phyloP scores from a whole-genome alignment of 2,888 invertebrate species.

The Diogma glabrata region DNA sequence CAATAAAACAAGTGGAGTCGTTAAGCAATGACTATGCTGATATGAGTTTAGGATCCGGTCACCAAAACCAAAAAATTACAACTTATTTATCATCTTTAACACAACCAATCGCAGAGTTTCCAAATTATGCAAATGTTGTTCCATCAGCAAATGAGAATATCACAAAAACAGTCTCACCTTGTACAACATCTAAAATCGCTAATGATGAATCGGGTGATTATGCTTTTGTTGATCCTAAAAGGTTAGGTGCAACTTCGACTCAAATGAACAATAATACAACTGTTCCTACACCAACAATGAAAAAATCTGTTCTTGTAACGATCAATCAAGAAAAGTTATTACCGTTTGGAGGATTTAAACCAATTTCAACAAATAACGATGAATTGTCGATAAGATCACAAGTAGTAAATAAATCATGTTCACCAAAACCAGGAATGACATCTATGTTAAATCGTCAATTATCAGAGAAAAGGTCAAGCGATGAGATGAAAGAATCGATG shows the following conservation, averaged over 20 bases:
- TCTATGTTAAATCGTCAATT: conserved; percentile 25
- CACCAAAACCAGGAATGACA: conserved; percentile 17
- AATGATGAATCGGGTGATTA: conserved; percentile 35
- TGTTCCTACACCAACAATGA: conserved; percentile 1
- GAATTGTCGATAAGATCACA: conserved; percentile 11
- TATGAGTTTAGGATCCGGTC: conserved; percentile 20
- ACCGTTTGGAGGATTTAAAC: conserved; percentile 18
- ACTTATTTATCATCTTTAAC: not conserved
- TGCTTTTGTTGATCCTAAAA: conserved; percentile 37
- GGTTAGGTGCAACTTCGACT: conserved; percentile 1
- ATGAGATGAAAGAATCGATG: conserved; percentile 19
- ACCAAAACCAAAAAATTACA: not conserved
- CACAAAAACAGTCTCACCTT: conserved; percentile 5
- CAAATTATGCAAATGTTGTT: conserved; percentile 13
- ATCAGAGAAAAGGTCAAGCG: conserved; percentile 18
- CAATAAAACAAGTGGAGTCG: conserved; percentile 15
- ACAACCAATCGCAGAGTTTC: not conserved
- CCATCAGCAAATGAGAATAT: conserved; percentile 18
- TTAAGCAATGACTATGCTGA: conserved; percentile 21
- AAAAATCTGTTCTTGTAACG: conserved; percentile 14
- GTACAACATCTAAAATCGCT: not conserved
- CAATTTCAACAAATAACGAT: conserved; percentile 18
- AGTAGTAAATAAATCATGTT: conserved; percentile 22
- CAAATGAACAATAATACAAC: conserved; percentile 6
- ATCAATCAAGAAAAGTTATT: conserved; percentile 11